A percentile compares a stretch with the other conserved stretches of the same genome.
Conservation (phyloP, 2,113 vertebrate species). For the Chlamydotis undulata region DNA sequence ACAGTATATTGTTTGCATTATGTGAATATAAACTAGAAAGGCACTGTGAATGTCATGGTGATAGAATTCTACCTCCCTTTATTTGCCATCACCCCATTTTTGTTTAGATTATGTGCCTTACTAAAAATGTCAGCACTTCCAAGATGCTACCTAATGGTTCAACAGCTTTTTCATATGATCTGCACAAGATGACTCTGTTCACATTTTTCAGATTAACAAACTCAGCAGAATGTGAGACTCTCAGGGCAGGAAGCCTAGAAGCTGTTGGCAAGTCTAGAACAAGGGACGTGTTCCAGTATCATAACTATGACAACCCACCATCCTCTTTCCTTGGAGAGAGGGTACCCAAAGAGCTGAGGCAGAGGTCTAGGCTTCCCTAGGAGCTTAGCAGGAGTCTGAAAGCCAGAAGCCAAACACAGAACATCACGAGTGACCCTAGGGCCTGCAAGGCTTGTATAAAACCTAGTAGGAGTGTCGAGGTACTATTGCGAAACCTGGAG, state of each 20-base stretch:
- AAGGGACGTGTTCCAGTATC: background rate
- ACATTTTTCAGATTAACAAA: background rate
- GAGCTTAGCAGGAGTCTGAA: background rate
- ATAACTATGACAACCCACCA: background rate
- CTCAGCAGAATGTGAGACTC: background rate
- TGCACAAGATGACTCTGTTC: background rate
- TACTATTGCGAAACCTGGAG: background rate
- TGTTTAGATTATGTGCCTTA: slow-evolving; percentile 24
- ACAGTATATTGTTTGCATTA: background rate
- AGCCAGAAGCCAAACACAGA: background rate
- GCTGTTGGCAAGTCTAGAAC: background rate
- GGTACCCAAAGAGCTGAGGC: background rate
- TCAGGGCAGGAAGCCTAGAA: background rate
- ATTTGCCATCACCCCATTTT: background rate
- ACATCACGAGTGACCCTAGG: background rate
- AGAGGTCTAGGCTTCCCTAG: background rate
- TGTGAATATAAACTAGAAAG: background rate
- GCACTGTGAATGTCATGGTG: background rate
- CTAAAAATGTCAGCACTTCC: background rate
- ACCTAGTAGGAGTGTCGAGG: background rate
- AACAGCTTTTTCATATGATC: background rate
- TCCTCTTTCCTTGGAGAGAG: background rate
- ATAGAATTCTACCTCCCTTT: slow-evolving; percentile 4
- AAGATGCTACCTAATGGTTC: background rate
- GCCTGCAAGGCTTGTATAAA: background rate